Base-by-base conservation (phyloP, 2,113 vertebrate genomes). In the Mus pahari region DNA sequence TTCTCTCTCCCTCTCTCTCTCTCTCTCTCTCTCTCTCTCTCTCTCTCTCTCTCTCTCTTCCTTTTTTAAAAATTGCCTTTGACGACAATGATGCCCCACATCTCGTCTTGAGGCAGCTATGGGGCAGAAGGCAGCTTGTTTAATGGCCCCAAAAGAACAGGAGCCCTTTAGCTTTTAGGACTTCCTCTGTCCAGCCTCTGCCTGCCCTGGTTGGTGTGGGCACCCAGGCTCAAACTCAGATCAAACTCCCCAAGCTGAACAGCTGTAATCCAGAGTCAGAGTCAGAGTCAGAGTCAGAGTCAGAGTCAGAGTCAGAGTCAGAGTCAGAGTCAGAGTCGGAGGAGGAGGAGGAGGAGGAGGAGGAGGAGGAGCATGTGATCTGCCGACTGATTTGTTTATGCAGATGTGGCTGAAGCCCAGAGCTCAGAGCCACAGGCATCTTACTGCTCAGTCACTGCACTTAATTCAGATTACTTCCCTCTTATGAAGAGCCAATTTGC, bases 401-500 rank as follows among this genome's bases (percentile, higher is more conserved):
- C 75, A 89, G 96, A 86, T 90, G 50, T 84, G 79, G 42, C 73
- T 19, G 5, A 5, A 94, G 58, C 89, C 88, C 28, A 84, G 45
- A 89, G 55, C 74, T 2, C 0, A 79, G 73, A 94, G 82, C 90
- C 93, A 90, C 22, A 62, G 84, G 81, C 92, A 39, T 87, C 95
- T 86, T 91, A 58, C 60, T 58, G 13, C 53, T 83, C 93, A 83
- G n/a, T 90, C 73, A 55, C 3, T 3, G 22, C 86, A 20, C 33
- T 96, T 97, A 92, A 97, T 97, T 96, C 94, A 96, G 96, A 94
- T 94, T 48, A 73, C n/a, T 92, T 82, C 94, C 33, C 64, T 96
- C 94, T 96, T 91, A 91, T 86, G 82, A 89, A 97, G 90, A 58
- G 96, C 68, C 94, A 94, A 60, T 97, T 96, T 97, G 89, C 94